Evolutionary conservation across 1,140 invertebrate genomes (phyloP), one percentile per base, ranked within the genome.

Genomic region (Aradophagus sp.): DNA sequence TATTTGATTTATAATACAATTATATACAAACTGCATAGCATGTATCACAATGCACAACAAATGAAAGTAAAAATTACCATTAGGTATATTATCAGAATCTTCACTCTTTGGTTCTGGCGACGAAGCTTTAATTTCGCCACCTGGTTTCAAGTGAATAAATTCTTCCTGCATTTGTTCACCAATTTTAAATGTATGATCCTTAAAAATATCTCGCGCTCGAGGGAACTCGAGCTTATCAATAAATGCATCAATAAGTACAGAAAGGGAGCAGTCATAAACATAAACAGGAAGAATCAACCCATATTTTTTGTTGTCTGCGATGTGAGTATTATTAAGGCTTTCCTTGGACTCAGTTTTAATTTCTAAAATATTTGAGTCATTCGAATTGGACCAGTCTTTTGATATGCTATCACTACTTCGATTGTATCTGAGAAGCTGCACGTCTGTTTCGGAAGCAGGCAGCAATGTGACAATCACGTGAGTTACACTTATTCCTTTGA

Each of bases 381-480:
- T 61, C 11, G 48, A 35, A 16, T 59, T 48, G 27, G 42, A 38
- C 35, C 48, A 56, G 50, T 72, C 47, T 47, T 42, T 55, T 19
- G 50, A 16, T 38, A 39, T 38, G 34, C 11, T 56, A 62, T 72
- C 69, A 41, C 31, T 56, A 36, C 50, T 56, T 48, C 48, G 55
- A 29, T 75, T 41, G 19, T 83, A 69, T 63, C 84, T 83, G 13
- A 90, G 76, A 5, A 83, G 15, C 69, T 87, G 88, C 0, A 89
- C 77, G 68, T 90, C 89, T 23, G 84, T 77, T 58, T 89, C 85
- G 6, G 88, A 87, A 5, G 90, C 88, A 1, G 93, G 92, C 10
- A 94, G 62, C 70, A 94, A 87, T 3, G 91, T 93, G 2, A 93
- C 74, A 7, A 93, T 87, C 2, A 93, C 85, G 63, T 91, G 90